Evolutionary conservation across 2,797 vertebrate genomes (phyloP), one percentile per base, ranked within the genome.

Genomic region (Sebastes vulpes): DNA sequence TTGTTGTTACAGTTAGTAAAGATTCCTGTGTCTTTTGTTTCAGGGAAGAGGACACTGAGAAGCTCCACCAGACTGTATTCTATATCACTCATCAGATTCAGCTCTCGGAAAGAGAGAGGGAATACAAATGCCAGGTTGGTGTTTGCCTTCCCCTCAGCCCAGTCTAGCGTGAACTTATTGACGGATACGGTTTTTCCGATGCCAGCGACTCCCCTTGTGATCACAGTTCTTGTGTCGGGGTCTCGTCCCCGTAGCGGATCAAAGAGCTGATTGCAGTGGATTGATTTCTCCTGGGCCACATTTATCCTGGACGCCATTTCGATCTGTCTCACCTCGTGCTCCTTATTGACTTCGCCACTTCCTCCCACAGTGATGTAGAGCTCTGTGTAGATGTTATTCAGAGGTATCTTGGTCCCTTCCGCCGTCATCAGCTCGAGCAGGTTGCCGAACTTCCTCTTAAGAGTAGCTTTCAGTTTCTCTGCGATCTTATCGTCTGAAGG

Each of bases 121-220:
- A 95, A 93, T 1, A 95, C 86, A 61, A 95, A 94, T 0, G 90
- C 84, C 42, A 94, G 71, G 61, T 91, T 3, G 31, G 82, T 31
- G 77, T 94, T 92, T 20, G 76, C 83, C 64, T n/a, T 82, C 42
- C 78, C 82, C 54, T 93, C 89, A 3, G 92, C 91, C 94, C 94
- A 95, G 65, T 95, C 94, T 1, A 95, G 75, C 26, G 84, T 81
- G 54, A 95, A 94, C 60, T 95, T 95, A 50, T 86, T 87, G 28
- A 29, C n/a, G 0, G 80, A 85, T 4, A 95, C 80, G 0, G 94
- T 95, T 86, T 95, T 95, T 35, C 94, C 94, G 3, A 95, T 95
- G 31, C 94, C 94, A 3, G 94, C 94, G 0, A 95, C 89, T 52
- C 94, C 94, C 60, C 82, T 87, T 1, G 94, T 95, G 68, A 95